Evolutionary conservation across 2,888 invertebrate species (phyloP), one percentile per base, ranked within the genome.

Genomic region (Mythimna pallens): DNA sequence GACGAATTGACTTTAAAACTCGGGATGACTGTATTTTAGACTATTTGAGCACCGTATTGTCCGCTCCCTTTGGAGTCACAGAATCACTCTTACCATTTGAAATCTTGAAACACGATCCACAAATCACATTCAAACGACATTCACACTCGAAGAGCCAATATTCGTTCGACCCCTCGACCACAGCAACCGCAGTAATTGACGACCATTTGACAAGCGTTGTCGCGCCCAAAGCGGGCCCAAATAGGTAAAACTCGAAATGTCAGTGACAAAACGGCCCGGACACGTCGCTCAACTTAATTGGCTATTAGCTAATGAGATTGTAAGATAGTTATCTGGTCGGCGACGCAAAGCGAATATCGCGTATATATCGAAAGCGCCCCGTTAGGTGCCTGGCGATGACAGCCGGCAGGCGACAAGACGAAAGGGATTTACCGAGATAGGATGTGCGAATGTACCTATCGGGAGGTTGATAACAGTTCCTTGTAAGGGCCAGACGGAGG

Each of bases 271-370:
- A 85, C 76, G 76, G 94, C 93, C 94, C 94, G 95, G 94, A 95
- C 94, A 92, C 93, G 95, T 95, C 96, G 91, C 90, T 95, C 95
- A 92, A 86, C 85, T 93, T 95, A 96, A 96, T 95, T 95, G 94
- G 93, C 93, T 87, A 89, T 87, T 88, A 88, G 85, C 86, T 86
- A 86, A 92, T 91, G 91, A 91, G 90, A 89, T 89, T 85, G 82
- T 82, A 79, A 89, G 93, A 93, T 92, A 91, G 88, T 86, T 93
- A 93, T 92, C 88, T 81, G 84, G 89, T 85, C 93, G 92, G 93
- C 91, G 86, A 86, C 83, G 90, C 90, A 92, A 92, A 92, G 92
- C 87, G 86, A 89, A 87, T 89, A 90, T 90, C 88, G 85, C 76
- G 82, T 76, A 84, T 83, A 86, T 83, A 86, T 85, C 86, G 85